Conservation (phyloP, 2,113 vertebrate genomes). For the Rhinoderma darwinii region DNA sequence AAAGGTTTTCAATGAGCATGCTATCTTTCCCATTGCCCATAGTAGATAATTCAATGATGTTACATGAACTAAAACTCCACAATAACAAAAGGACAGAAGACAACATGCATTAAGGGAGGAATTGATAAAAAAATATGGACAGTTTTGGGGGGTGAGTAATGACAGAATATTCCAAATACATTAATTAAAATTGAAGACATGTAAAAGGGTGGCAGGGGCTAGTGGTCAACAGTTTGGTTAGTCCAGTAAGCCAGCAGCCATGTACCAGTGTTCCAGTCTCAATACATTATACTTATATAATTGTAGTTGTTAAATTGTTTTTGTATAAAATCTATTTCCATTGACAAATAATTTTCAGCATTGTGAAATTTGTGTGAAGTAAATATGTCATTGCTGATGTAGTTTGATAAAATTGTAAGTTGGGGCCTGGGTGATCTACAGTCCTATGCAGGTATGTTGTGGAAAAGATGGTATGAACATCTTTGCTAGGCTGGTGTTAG, state of each 20-base stretch:
- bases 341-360: not conserved
- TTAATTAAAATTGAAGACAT: no score
- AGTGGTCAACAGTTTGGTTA: no score
- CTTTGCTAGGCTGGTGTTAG: no score
- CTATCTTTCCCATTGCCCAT: not conserved
- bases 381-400: not conserved
- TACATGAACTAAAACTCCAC: not conserved
- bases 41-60: not conserved
- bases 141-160: not conserved
- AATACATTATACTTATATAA: no score
- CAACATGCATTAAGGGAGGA: not conserved
- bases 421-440: no score
- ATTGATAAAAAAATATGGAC: not conserved
- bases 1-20: not conserved
- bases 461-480: no score
- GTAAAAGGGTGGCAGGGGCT: no score
- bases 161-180: not conserved
- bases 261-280: no score
- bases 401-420: not conserved
- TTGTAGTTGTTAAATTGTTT: no score
- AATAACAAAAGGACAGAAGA: not conserved
- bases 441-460: no score
- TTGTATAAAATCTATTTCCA: not conserved
- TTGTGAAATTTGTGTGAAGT: not conserved
- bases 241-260: no score